These are phyloP conservation scores for Forpus xanthops DNA, from an alignment of 2,797 vertebrate species.

Conservation along the genomic window DNA sequence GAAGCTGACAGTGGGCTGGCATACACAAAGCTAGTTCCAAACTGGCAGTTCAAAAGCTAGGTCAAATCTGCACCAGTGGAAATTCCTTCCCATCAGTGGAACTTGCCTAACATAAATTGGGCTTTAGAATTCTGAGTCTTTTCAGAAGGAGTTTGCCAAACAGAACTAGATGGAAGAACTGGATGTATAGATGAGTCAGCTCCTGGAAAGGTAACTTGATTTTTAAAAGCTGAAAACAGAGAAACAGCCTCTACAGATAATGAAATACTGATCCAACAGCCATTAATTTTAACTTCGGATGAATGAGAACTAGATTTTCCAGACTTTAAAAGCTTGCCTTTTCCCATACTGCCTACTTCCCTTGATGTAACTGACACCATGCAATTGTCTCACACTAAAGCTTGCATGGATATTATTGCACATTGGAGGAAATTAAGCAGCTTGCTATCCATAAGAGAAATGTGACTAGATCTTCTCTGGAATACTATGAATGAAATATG, in stretches of 20 bases:
- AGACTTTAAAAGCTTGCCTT: conserved; percentile 15
- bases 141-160: background rate
- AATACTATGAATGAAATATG: background rate
- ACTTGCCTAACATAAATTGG: background rate
- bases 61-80: background rate
- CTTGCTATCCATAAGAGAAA: background rate
- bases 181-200: background rate
- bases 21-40: background rate
- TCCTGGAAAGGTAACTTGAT: background rate
- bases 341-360: background rate
- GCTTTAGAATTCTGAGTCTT: background rate
- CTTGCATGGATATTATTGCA: background rate
- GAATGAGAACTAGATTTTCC: background rate
- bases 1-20: background rate
- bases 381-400: background rate
- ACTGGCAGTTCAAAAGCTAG: background rate
- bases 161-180: background rate
- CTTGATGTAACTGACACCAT: background rate
- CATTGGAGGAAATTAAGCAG: background rate
- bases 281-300: conserved; percentile 28
- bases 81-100: background rate
- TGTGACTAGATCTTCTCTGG: background rate
- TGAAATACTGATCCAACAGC: background rate
- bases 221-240: conserved; percentile 35
- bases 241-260: background rate